Evolutionary conservation across 1,140 invertebrate genomes (phyloP).

Genomic region (Andricus grossulariae): DNA sequence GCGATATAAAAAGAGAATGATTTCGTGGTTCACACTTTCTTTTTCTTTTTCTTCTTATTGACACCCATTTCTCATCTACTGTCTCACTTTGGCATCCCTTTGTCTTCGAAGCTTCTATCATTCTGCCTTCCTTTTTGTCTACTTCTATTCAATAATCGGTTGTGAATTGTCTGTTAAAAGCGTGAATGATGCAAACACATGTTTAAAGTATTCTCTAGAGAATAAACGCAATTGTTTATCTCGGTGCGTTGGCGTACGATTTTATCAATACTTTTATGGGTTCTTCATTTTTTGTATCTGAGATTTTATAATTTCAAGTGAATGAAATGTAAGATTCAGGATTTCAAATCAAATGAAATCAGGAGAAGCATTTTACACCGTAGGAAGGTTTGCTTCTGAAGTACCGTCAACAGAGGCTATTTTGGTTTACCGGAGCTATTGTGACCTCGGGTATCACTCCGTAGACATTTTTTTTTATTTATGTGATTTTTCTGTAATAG

Average conservation of each 20-base stretch:
- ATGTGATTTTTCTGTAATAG: no score
- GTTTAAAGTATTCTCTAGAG: not conserved
- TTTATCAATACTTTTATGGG: not conserved
- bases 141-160: conserved; percentile 44
- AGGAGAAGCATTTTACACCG: no score
- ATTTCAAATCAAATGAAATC: no score
- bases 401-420: no score
- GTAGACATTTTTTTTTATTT: no score
- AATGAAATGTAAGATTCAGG: no score
- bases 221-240: not conserved
- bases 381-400: no score
- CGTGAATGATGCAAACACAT: conserved; percentile 42
- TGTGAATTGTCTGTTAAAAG: conserved; percentile 50
- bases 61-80: conserved; percentile 39
- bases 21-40: conserved; percentile 40
- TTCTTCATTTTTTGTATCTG: no score
- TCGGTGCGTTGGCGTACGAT: not conserved
- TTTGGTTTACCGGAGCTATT: no score
- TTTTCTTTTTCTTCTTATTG: conserved; percentile 44
- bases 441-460: no score
- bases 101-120: not conserved
- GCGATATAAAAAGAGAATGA: not conserved
- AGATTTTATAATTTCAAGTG: no score
- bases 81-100: not conserved
- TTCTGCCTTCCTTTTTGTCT: conserved; percentile 45